A percentile compares a stretch with the other conserved stretches of the same genome.
Conservation (phyloP, 2,888 invertebrate species). For the Myopa tessellatipennis region DNA sequence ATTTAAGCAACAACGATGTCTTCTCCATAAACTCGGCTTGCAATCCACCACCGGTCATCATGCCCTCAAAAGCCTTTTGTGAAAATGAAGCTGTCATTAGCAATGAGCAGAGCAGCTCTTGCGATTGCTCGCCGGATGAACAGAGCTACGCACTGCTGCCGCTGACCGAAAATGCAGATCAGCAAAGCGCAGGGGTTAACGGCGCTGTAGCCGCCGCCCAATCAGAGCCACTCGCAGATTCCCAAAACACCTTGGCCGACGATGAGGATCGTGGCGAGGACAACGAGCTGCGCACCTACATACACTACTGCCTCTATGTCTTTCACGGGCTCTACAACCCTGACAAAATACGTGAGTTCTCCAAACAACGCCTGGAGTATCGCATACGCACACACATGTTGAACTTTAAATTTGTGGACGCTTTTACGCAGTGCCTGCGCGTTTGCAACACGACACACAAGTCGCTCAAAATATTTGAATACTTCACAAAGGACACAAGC, state of each 20-base stretch:
- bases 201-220: background rate
- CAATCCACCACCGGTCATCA: slow-evolving; percentile 45
- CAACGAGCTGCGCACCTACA: slow-evolving; percentile 58
- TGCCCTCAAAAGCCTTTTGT: background rate
- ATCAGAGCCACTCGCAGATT: background rate
- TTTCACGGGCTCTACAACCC: slow-evolving; percentile 68
- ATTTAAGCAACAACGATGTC: slow-evolving; percentile 63
- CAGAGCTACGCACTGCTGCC: slow-evolving; percentile 63
- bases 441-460: slow-evolving; percentile 60
- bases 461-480: slow-evolving; percentile 67
- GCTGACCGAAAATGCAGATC: slow-evolving; percentile 50
- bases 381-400: slow-evolving; percentile 67
- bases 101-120: slow-evolving; percentile 52
- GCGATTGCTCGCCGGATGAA: slow-evolving; percentile 61
- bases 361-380: slow-evolving; percentile 63
- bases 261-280: slow-evolving; percentile 41
- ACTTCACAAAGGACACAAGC: slow-evolving; percentile 68
- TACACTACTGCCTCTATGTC: slow-evolving; percentile 68
- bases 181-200: slow-evolving; percentile 43
- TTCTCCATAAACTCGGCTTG: slow-evolving; percentile 57
- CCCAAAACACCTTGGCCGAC: slow-evolving; percentile 41
- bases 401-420: slow-evolving; percentile 67
- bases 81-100: background rate
- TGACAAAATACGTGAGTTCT: slow-evolving; percentile 62
- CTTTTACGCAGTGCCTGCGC: slow-evolving; percentile 64